Percentiles rank a stretch among this genome's conserved stretches.
These are phyloP conservation scores for Ornithoptera alexandrae DNA, from an alignment of 2,888 invertebrate genomes.

Conservation along the genomic window DNA sequence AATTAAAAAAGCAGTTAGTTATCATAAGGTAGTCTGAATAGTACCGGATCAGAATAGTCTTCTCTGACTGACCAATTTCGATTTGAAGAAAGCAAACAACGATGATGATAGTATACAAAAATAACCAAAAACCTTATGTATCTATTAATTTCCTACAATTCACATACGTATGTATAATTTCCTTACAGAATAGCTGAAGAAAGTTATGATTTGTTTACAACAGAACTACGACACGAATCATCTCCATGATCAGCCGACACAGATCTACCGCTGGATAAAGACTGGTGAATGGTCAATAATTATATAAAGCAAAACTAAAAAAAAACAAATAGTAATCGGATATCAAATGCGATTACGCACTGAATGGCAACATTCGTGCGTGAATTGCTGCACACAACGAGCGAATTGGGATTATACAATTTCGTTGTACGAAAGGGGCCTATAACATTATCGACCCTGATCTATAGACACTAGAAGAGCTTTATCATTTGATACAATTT, in stretches of 20 bases:
- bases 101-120: too few relatives aligned
- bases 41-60: too few relatives aligned
- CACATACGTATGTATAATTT: not conserved
- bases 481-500: constrained; percentile 19
- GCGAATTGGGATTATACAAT: constrained; percentile 51
- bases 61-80: too few relatives aligned
- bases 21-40: too few relatives aligned
- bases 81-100: too few relatives aligned
- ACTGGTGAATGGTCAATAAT: not conserved
- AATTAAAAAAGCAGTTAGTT: too few relatives aligned
- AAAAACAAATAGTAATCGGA: constrained; percentile 31
- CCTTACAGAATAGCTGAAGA: not conserved
- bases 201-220: not conserved
- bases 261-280: too few relatives aligned
- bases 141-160: too few relatives aligned
- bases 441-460: constrained; percentile 36
- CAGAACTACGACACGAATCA: not conserved
- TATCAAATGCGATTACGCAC: constrained; percentile 45
- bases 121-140: too few relatives aligned
- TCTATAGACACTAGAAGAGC: constrained; percentile 20
- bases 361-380: constrained; percentile 51
- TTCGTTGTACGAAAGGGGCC: constrained; percentile 42
- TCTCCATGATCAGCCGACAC: too few relatives aligned
- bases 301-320: constrained; percentile 14
- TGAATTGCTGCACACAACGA: constrained; percentile 48